A percentile compares a stretch with the other conserved stretches of the same genome.
Evolutionary conservation across 1,140 invertebrate species (phyloP).

Genomic region (Mesaphorura yosii): DNA sequence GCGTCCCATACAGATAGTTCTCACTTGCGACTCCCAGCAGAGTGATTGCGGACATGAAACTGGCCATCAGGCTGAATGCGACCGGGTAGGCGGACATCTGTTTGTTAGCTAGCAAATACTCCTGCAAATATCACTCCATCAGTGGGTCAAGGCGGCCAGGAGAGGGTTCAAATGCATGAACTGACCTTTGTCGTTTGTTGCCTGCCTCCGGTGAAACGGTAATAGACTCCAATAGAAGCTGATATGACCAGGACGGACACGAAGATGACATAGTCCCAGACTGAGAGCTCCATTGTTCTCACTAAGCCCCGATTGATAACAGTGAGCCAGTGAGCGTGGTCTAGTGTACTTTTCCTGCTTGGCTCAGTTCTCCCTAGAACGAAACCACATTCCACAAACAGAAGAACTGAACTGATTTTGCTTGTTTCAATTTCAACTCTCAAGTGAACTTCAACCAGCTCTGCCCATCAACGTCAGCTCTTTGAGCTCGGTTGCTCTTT

Average conservation of each 20-base stretch:
- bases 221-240: constrained; percentile 63
- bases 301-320: no score
- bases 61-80: constrained; percentile 76
- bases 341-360: no score
- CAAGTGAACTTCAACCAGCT: no score
- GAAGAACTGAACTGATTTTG: no score
- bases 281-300: constrained; percentile 15
- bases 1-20: constrained; percentile 69
- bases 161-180: no score
- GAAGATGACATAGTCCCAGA: constrained; percentile 53
- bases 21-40: constrained; percentile 74
- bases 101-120: constrained; percentile 65
- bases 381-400: no score
- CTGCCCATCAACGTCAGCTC: no score
- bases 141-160: no score
- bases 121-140: constrained; percentile 43
- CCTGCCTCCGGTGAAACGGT: constrained; percentile 68
- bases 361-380: no score
- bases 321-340: no score
- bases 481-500: no score
- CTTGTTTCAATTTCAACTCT: no score
- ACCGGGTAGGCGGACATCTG: constrained; percentile 47
- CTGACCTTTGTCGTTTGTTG: constrained; percentile 74
- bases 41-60: constrained; percentile 64
- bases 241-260: constrained; percentile 49